Percentiles rank a stretch among this genome's conserved stretches.
Conservation (phyloP, 2,113 vertebrate genomes). For the Albula glossodonta region DNA sequence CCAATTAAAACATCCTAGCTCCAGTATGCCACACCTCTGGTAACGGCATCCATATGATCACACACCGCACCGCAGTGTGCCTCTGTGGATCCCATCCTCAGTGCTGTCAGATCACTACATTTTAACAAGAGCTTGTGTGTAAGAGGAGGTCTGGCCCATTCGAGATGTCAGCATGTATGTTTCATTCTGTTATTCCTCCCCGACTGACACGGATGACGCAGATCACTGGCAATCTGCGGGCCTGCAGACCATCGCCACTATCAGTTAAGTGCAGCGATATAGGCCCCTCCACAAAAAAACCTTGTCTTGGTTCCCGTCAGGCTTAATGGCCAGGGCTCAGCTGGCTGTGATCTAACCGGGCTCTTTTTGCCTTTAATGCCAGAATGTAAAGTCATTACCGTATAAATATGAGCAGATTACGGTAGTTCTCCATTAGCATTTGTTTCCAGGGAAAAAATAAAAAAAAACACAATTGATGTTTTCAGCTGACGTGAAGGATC, state of each 20-base stretch:
- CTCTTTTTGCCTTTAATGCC: conserved; percentile 44
- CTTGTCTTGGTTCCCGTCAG: conserved; percentile 25
- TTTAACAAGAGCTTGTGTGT: background rate
- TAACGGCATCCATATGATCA: background rate
- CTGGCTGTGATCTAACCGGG: conserved; percentile 34
- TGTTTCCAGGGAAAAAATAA: conserved; percentile 38
- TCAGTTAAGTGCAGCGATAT: conserved; percentile 34
- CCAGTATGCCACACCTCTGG: too few relatives aligned
- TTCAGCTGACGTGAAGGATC: background rate
- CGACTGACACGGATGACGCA: conserved; percentile 4
- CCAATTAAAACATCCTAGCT: too few relatives aligned
- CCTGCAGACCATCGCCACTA: conserved; percentile 17
- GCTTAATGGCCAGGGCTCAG: conserved; percentile 31
- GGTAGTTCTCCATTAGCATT: conserved; percentile 50
- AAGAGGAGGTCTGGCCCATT: background rate
- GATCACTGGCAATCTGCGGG: background rate
- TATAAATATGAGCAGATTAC: conserved; percentile 41
- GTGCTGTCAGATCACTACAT: background rate
- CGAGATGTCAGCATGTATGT: background rate
- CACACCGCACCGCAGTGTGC: background rate
- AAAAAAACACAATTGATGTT: conserved; percentile 14
- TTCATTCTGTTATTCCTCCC: conserved; percentile 24
- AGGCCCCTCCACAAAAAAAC: conserved; percentile 17
- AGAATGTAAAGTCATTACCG: conserved; percentile 51
- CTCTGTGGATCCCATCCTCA: background rate